Evolutionary conservation across 1,140 invertebrate species (phyloP), one percentile per base, ranked within the genome.

Genomic region (Drosophila hydei): DNA sequence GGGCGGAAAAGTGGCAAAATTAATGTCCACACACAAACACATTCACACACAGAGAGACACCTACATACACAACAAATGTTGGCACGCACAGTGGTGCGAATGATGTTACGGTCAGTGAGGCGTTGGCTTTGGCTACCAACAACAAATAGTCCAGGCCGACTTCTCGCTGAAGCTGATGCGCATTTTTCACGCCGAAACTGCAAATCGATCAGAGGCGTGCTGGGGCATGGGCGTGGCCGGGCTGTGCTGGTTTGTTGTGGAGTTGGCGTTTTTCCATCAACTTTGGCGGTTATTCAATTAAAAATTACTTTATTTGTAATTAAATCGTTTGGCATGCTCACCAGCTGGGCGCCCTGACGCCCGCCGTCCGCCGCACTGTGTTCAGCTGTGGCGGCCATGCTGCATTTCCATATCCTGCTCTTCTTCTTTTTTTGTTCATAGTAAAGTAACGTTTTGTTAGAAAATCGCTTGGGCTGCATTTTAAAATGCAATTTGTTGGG

Each of bases 231-330:
- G 27, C 27, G 27, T 30, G 23, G 55, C 16, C 16, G 11, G 50
- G 43, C 18, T 6, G 42, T 11, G 30, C 19, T 27, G 40, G 23
- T 27, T 14, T 9, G 38, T 0, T 9, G 38, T 3, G 12, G 42
- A 27, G 33, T 30, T 73, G 73, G 61, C 70, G 75, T 71, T 81
- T 81, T 78, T 79, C 72, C 80, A 84, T 85, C 80, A 84, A 84
- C 80, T 85, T 84, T 85, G 71, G 78, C 76, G 87, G 87, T 87
- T 89, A 90, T 89, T 90, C 85, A 90, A 89, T 90, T 89, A 90
- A 90, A 90, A 90, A 89, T 90, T 89, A 90, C 87, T 90, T 90
- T 87, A 89, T 90, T 90, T 87, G 85, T 89, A 90, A 90, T 90
- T 90, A 90, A 90, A 90, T 90, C 81, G 80, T 81, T 73, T 79